phyloP scores from a whole-genome alignment of 2,113 vertebrate genomes.

The Tragulus kanchil region DNA sequence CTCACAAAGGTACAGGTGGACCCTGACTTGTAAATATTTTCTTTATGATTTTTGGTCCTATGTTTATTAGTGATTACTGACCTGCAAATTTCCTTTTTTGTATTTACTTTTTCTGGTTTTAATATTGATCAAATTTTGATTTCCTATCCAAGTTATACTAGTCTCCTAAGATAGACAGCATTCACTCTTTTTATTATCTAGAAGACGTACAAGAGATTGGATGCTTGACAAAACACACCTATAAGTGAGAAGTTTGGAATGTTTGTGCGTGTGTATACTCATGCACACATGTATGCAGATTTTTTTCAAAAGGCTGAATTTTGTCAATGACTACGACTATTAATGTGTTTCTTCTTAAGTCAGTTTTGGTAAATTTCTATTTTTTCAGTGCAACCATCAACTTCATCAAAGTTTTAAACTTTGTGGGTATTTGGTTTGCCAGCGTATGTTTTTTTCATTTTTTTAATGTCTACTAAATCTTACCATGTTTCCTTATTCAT shows the following conservation, averaged over 20 bases:
- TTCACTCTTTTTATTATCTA: constrained; percentile 27
- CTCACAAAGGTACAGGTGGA: neutral
- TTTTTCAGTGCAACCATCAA: neutral
- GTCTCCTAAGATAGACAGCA: neutral
- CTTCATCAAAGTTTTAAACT: neutral
- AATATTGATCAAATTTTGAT: neutral
- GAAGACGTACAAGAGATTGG: neutral
- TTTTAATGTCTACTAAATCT: constrained; percentile 13
- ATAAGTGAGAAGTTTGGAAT: neutral
- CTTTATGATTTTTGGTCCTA: neutral
- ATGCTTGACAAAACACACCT: neutral
- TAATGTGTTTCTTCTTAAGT: neutral
- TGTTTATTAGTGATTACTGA: neutral
- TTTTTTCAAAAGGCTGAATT: constrained; percentile 24
- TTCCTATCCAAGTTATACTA: neutral
- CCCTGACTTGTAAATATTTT: constrained; percentile 35
- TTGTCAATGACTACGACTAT: neutral
- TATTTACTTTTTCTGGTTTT: constrained; percentile 2
- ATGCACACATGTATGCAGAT: neutral
- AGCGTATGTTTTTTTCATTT: neutral
- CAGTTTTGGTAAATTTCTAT: neutral
- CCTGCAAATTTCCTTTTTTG: constrained; percentile 47
- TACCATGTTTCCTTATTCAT: neutral
- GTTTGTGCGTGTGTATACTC: neutral
- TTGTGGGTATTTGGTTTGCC: neutral